Base-by-base conservation (phyloP, 2,797 vertebrate species). In the Ambastaia sidthimunki region DNA sequence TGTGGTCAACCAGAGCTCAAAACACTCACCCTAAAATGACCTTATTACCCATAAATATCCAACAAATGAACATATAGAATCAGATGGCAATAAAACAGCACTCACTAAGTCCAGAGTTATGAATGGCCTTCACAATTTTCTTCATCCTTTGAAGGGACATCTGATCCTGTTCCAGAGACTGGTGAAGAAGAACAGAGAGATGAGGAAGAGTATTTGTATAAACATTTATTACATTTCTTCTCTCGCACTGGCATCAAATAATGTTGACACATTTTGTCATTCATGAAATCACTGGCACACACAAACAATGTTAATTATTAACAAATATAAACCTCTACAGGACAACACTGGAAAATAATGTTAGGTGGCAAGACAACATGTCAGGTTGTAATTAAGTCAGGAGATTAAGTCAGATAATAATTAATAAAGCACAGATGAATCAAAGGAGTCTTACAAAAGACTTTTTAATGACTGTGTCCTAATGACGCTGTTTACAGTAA, bases 141-240 rank as follows among this genome's bases (percentile, higher is more conserved):
- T 95, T 98, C 92, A 99, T 96, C 90, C 91, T 95, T 91, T 95
- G 96, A 41, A 99, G 91, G 65, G 95, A 92, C 57, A 90, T 93
- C 89, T 96, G 96, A 88, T 99, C 97, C 82, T 91, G 92, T 60
- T 99, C 98, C 91, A 99, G 91, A 76, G 91, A 93, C 97, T 98
- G 85, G 1, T 13, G 7, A 37, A 50, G 82, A 72, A 87, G 80
- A 85, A 50, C 95, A 85, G 79, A 88, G 82, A 87, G 80, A 88
- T 76, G 1, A 80, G 78, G 87, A 83, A 88, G 81, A 87, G 28
- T 82, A 86, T 59, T 57, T 55, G 55, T 55, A 72, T 31, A 25
- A 21, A 76, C 59, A 74, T 59, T 44, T 41, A 41, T 41, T 41
- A 41, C 37, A 10, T 41, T 66, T 9, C 37, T 10, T 41, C 7